Evolutionary conservation across 92 coral and sea anemone species (phyloP).

Genomic region (Paragorgia papillata): DNA sequence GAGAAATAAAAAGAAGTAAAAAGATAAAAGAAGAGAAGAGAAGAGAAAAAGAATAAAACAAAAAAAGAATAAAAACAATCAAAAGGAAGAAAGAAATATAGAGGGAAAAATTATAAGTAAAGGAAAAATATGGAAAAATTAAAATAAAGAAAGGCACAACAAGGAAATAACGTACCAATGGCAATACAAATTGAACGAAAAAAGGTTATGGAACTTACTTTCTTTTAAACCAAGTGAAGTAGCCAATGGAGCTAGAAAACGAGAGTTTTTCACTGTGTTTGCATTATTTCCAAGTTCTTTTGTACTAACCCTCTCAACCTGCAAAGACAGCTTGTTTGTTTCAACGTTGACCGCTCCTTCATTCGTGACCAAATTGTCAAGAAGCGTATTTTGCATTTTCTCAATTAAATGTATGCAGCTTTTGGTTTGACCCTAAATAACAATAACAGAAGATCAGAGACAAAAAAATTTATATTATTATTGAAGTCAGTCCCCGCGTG

Average conservation of each 20-base stretch:
- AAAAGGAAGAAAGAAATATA: no score
- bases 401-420: slow-evolving; percentile 6
- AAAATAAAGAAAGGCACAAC: no score
- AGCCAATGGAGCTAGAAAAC: slow-evolving; percentile 53
- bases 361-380: slow-evolving; percentile 58
- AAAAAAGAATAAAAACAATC: no score
- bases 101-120: no score
- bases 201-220: slow-evolving; percentile 4
- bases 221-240: slow-evolving; percentile 53
- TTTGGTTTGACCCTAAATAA: neutral
- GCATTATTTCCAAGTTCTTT: slow-evolving; percentile 38
- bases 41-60: no score
- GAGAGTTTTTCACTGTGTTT: slow-evolving; percentile 48
- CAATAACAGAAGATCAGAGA: no score
- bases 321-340: slow-evolving; percentile 49
- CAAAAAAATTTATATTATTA: no score
- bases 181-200: no score
- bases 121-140: no score
- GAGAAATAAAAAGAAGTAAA: neutral
- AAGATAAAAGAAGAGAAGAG: neutral
- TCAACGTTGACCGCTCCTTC: slow-evolving; percentile 35
- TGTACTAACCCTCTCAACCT: slow-evolving; percentile 40
- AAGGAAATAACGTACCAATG: no score
- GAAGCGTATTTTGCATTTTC: slow-evolving; percentile 13
- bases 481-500: no score